A percentile compares a stretch with the other conserved stretches of the same genome.
Evolutionary conservation across 2,797 vertebrate genomes (phyloP).

Genomic region (Parauchenoglanis ngamensis): DNA sequence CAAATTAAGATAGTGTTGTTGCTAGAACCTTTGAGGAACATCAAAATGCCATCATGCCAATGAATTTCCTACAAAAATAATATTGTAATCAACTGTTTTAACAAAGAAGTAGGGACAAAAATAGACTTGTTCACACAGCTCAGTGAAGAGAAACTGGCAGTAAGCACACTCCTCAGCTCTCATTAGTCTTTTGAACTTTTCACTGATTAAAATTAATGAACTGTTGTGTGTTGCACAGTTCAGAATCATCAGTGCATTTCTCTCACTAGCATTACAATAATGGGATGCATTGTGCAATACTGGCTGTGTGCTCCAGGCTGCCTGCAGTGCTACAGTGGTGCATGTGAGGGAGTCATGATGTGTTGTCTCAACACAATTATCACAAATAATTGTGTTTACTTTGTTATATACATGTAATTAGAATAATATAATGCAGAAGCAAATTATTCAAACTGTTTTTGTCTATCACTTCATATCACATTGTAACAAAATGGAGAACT

Average conservation of each 20-base stretch:
- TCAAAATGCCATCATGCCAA: slow-evolving; percentile 9
- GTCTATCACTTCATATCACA: neutral
- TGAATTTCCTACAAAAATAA: slow-evolving; percentile 1
- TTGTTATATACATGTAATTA: neutral
- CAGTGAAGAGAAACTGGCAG: slow-evolving; percentile 1
- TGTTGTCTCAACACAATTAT: neutral
- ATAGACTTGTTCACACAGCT: neutral
- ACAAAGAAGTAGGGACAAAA: neutral
- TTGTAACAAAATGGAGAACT: neutral
- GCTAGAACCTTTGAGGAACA: neutral
- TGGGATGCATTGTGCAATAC: neutral
- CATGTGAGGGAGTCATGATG: neutral
- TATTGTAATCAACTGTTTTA: neutral
- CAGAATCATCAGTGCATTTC: slow-evolving; percentile 38
- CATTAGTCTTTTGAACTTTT: slow-evolving; percentile 39
- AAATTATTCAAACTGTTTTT: slow-evolving; percentile 2
- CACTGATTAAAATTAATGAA: slow-evolving; percentile 31
- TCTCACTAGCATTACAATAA: neutral
- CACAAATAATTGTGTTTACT: neutral
- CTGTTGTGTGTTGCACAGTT: slow-evolving; percentile 27
- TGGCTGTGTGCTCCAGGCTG: neutral
- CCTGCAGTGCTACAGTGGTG: neutral
- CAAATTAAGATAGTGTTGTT: neutral
- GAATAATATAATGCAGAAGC: neutral
- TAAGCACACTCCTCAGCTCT: slow-evolving; percentile 16